Base-by-base conservation (phyloP, 2,113 vertebrate genomes). In the Nesospiza acunhae region DNA sequence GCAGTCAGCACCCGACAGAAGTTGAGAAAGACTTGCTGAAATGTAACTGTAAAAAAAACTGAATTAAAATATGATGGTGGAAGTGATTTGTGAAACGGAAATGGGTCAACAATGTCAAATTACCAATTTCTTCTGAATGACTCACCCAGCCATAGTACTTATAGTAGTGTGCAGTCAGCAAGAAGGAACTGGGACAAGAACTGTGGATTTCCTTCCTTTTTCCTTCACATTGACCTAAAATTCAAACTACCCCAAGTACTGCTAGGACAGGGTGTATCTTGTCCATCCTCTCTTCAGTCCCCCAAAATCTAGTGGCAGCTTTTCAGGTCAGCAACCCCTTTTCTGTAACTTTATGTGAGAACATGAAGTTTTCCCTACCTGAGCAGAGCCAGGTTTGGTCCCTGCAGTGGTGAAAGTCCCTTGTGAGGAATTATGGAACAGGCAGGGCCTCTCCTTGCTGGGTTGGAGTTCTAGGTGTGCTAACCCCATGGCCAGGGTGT, bases 1-100 rank as follows among this genome's bases (percentile, higher is more conserved):
- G 70, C 84, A 94, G 30, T 63, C 62, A 73, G 87, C 76, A 83
- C 70, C 67, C 63, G 52, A 59, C 62, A 94, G 93, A 84, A 96
- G 64, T 42, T 90, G 89, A 92, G 64, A 94, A 89, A 78, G 46
- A 58, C 24, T 93, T 92, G 59, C 46, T 63, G 52, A 85, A 91
- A 33, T 77, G 31, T 49, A 93, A 83, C 49, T 87, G 49, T 22
- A 55, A 81, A 87, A 83, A 66, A 55, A 62, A 39, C 16, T 24
- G 47, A 53, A 64, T 35, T 42, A 84, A 64, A 39, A 74, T 52
- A 50, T 33, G 39, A 23, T 19, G 42, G 28, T 92, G 50, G 33
- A 94, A 86, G 50, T n/a, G 33, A 86, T 90, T 77, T 78, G 39
- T 94, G 64, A 78, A 90, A 62, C 5, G 37, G 47, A 90, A 93